Conservation (phyloP, 2,113 vertebrate genomes). For the Sarotherodon lohbergeri region DNA sequence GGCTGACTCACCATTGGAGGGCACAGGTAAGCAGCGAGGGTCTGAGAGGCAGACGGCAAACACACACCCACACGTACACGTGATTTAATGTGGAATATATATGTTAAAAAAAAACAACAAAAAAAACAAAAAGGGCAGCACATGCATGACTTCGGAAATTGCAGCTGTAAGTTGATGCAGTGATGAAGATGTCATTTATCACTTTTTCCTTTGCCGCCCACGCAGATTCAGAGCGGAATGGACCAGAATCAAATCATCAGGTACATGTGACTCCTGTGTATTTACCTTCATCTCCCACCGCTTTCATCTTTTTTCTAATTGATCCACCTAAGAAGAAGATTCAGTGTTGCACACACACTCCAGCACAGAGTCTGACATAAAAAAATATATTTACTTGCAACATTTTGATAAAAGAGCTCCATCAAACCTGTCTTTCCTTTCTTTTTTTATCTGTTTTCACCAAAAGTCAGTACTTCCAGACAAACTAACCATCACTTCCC, state of each 20-base stretch:
- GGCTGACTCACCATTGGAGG: constrained; percentile 73
- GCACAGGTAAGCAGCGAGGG: constrained; percentile 51
- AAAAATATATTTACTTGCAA: background rate
- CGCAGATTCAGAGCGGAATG: constrained; percentile 84
- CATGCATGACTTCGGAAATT: background rate
- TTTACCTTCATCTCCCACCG: background rate
- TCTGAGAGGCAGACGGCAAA: background rate
- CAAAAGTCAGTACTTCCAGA: background rate
- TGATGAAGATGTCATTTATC: constrained; percentile 10
- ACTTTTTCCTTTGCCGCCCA: constrained; percentile 59
- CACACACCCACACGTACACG: background rate
- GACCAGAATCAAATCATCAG: constrained; percentile 86
- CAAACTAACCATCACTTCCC: background rate
- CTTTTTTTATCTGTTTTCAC: background rate
- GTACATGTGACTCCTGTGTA: constrained; percentile 38
- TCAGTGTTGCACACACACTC: background rate
- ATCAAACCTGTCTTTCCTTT: background rate
- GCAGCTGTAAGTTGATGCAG: background rate
- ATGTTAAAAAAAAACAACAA: background rate
- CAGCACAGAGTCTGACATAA: background rate
- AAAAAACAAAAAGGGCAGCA: background rate
- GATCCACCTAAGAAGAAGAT: background rate
- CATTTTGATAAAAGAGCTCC: background rate
- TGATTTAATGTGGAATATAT: background rate
- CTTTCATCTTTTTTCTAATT: background rate